Evolutionary conservation across 2,113 vertebrate species (phyloP), one percentile per base, ranked within the genome.

Genomic region (Pelobates fuscus): DNA sequence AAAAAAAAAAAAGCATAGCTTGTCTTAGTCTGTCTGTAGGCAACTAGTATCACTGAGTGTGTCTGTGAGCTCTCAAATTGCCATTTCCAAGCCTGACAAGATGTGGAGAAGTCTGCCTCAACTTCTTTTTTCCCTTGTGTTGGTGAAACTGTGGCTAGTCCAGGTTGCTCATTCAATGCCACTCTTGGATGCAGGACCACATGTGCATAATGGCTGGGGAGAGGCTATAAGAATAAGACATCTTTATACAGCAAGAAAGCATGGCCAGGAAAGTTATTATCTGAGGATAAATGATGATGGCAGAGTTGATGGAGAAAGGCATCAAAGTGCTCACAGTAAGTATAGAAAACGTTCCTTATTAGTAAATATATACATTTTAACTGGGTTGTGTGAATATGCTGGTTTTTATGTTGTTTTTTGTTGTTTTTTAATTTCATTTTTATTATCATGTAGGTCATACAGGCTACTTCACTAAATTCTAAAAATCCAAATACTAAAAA

Each of bases 311-410:
- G 93, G 93, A 30, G 91, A 89, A 15, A 81, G 81, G 0, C 74
- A 83, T 30, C 94, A 92, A 77, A 95, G 85, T 49, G 68, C 80
- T 14, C 75, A 93, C 70, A 98, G 96, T 97, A 86, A 97, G 96
- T 92, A 65, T 1, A 24, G 15, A 1, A 26, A 24, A 23, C 15
- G 44, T 49, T 14, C 10, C 32, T 37, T 10, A 37, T 37, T 6
- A 37, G 32, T 37, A 5, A 37, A 37, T 37, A 37, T 6, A 37
- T 37, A 37, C 32, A 37, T 37, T 6, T 37, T 37, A 37, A 37
- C n/a, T n/a, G n/a, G n/a, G n/a, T n/a, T n/a, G n/a, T n/a, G n/a
- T n/a, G n/a, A n/a, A n/a, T n/a, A n/a, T n/a, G n/a, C n/a, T n/a
- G n/a, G n/a, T n/a, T n/a, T n/a, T n/a, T n/a, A n/a, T n/a, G n/a